A percentile compares a stretch with the other conserved stretches of the same genome.
phyloP scores from a whole-genome alignment of 2,797 vertebrate genomes.

The Meda fulgida region DNA sequence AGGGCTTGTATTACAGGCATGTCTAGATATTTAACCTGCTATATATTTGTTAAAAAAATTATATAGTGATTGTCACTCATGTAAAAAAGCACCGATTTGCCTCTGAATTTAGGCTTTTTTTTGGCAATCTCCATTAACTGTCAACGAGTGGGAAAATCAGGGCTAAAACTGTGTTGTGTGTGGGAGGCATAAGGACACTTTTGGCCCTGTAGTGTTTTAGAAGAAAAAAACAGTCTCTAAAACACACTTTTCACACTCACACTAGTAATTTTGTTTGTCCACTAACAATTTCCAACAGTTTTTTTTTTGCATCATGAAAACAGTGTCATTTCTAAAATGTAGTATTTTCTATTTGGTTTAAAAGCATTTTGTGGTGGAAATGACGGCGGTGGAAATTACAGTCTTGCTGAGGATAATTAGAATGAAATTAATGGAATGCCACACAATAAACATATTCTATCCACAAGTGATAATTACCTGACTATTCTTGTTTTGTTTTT shows the following conservation, averaged over 20 bases:
- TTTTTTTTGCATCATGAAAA: background rate
- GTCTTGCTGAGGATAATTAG: too few relatives aligned
- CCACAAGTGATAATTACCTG: background rate
- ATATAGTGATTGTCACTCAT: background rate
- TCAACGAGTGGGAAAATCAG: background rate
- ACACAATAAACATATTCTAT: background rate
- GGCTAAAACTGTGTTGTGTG: background rate
- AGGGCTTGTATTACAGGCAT: background rate
- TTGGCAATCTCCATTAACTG: background rate
- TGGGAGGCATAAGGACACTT: background rate
- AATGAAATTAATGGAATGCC: background rate
- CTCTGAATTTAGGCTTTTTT: background rate
- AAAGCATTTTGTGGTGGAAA: background rate
- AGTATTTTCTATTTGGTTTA: background rate
- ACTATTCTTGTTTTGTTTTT: background rate
- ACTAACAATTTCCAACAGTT: background rate
- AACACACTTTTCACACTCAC: background rate
- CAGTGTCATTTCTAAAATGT: background rate
- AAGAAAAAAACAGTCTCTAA: background rate
- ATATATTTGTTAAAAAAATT: background rate
- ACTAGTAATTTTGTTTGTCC: background rate
- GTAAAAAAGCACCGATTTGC: background rate
- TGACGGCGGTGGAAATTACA: background rate
- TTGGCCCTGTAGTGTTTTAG: background rate
- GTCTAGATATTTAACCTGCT: conserved; percentile 13